phyloP scores from a whole-genome alignment of 2,888 invertebrate genomes.

The Anodontia alba region DNA sequence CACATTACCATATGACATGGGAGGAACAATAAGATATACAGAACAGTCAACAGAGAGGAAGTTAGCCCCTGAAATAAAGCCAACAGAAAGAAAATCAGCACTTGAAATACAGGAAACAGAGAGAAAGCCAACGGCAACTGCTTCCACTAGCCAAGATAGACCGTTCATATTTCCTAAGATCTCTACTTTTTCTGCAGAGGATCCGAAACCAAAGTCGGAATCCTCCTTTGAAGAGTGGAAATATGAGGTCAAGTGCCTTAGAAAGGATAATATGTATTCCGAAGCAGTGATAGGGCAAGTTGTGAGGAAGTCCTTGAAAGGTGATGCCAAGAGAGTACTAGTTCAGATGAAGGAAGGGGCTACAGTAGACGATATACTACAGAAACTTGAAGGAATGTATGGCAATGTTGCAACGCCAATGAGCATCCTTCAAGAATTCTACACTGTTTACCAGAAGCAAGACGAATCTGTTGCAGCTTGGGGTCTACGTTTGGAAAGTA shows the following conservation, averaged over 20 bases:
- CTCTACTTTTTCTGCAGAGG: not conserved
- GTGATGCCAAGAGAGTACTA: too few species aligned
- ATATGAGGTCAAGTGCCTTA: not conserved
- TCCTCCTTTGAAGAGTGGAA: not conserved
- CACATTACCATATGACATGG: too few species aligned
- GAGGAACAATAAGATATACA: too few species aligned
- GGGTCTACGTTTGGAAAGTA: too few species aligned
- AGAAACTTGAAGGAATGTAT: too few species aligned
- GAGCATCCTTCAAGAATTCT: too few species aligned
- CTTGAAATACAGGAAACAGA: not conserved
- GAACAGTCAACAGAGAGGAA: not conserved
- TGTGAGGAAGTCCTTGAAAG: not conserved
- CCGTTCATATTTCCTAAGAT: not conserved
- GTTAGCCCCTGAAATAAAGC: not conserved
- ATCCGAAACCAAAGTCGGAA: not conserved
- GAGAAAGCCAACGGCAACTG: not conserved
- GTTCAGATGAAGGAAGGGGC: too few species aligned
- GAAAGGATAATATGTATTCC: not conserved
- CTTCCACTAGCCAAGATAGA: too few species aligned
- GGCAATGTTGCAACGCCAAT: too few species aligned
- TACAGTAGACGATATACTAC: too few species aligned
- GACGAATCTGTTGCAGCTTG: too few species aligned
- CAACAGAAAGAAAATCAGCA: not conserved
- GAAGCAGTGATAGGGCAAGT: not conserved
- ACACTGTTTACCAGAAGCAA: too few species aligned